Evolutionary conservation across 1,140 invertebrate species (phyloP).

Genomic region (Drosophila miranda): DNA sequence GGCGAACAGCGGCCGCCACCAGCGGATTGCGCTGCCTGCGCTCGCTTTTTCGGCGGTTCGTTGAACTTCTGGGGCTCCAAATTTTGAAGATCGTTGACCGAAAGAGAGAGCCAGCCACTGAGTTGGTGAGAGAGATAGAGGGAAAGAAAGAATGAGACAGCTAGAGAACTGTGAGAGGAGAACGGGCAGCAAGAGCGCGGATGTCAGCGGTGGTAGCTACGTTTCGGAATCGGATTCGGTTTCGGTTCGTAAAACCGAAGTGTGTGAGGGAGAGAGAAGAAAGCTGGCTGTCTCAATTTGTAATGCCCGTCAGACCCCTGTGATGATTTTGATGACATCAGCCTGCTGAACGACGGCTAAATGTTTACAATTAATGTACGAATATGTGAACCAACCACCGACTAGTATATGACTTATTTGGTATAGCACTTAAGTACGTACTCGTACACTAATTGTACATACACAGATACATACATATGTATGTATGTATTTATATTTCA

Average conservation of each 20-base stretch:
- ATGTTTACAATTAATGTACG: background rate
- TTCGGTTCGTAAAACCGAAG: too few relatives aligned
- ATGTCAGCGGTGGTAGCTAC: background rate
- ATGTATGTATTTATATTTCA: too few relatives aligned
- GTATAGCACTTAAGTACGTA: too few relatives aligned
- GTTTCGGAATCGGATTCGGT: background rate
- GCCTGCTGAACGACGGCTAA: background rate
- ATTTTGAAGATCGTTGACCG: slow-evolving; percentile 66
- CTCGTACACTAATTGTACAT: too few relatives aligned
- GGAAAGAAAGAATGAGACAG: background rate
- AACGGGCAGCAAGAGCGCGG: background rate
- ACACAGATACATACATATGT: too few relatives aligned
- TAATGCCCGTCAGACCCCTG: background rate
- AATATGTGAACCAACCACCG: background rate
- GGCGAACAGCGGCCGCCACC: slow-evolving; percentile 32
- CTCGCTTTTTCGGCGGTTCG: slow-evolving; percentile 60
- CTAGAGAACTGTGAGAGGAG: background rate
- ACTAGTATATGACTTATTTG: too few relatives aligned
- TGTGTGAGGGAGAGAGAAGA: slow-evolving; percentile 5
- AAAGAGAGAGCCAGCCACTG: background rate
- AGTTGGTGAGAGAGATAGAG: background rate
- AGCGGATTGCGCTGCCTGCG: slow-evolving; percentile 5
- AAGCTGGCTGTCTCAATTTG: background rate
- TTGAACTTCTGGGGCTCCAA: slow-evolving; percentile 37
- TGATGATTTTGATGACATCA: slow-evolving; percentile 20